phyloP scores from a whole-genome alignment of 1,140 invertebrate species.

The Homalodisca vitripennis region DNA sequence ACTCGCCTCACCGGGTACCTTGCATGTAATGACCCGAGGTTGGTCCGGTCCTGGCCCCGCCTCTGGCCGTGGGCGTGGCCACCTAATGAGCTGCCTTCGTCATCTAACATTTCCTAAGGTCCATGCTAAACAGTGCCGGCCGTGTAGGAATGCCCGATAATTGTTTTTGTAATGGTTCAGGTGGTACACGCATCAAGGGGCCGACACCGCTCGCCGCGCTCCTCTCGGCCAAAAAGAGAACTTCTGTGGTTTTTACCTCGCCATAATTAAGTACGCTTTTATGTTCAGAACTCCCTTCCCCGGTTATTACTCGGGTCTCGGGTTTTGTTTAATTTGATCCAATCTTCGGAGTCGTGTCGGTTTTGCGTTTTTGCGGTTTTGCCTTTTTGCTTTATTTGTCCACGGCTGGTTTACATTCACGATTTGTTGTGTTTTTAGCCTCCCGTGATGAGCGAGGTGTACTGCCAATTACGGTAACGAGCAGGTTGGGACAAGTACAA shows the following conservation, averaged over 20 bases:
- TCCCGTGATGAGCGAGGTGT: no score
- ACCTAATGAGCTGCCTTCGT: constrained; percentile 12
- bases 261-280: constrained; percentile 12
- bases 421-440: background rate
- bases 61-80: background rate
- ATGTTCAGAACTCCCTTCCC: background rate
- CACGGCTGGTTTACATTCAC: background rate
- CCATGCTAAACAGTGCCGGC: constrained; percentile 19
- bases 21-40: no score
- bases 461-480: no score
- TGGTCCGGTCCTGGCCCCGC: background rate
- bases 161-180: constrained; percentile 18
- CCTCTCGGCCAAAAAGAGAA: background rate
- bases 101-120: constrained; percentile 23
- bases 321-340: background rate
- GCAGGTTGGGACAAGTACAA: no score
- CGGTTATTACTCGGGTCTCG: background rate
- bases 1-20: no score
- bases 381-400: background rate
- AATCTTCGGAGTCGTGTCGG: background rate
- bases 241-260: background rate
- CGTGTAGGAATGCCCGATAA: constrained; percentile 16
- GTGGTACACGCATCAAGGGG: constrained; percentile 1
- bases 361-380: background rate
- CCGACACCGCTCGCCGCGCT: background rate